Evolutionary conservation across 2,797 vertebrate species (phyloP), one percentile per base, ranked within the genome.

Genomic region (Microchirus variegatus): DNA sequence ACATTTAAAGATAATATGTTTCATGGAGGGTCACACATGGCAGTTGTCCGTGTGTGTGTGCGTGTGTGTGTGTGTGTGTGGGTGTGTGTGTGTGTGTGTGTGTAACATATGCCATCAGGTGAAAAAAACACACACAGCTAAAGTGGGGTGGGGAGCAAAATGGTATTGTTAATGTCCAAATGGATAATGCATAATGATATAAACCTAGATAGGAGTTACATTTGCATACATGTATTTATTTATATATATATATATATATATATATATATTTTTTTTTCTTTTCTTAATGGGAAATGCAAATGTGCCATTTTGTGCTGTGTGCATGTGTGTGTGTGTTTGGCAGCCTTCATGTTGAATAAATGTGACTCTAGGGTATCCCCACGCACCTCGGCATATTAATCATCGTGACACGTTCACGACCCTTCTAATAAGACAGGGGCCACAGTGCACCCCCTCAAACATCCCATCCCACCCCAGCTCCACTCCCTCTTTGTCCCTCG

Each of bases 341-440:
- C 86, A 93, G 83, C 83, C 84, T 80, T 84, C 72, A 65, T 53
- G 82, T 80, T 92, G 91, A 91, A 94, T 94, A 87, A 93, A 94
- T 94, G 92, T 93, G 92, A 91, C 93, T 94, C 91, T 86, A 84
- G 93, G 93, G 92, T 93, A 92, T 94, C 91, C 92, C 91, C 79
- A 78, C 86, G 91, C 92, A 93, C 92, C 92, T 93, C 92, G 61
- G 92, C 92, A 93, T 93, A 94, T 94, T 93, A 94, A 94, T 94
- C 93, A 94, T 94, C 85, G 89, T 94, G 93, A 94, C 93, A 94
- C 88, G 91, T 94, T 94, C 93, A 94, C 93, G 91, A 94, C 93
- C 93, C 92, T 91, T 94, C 93, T 94, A 94, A 94, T 94, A 94
- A 94, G 93, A 93, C 93, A 93, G 93, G 91, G 93, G 93, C 92